Base-by-base conservation (phyloP, 1,140 invertebrate species). In the Grapholita molesta region DNA sequence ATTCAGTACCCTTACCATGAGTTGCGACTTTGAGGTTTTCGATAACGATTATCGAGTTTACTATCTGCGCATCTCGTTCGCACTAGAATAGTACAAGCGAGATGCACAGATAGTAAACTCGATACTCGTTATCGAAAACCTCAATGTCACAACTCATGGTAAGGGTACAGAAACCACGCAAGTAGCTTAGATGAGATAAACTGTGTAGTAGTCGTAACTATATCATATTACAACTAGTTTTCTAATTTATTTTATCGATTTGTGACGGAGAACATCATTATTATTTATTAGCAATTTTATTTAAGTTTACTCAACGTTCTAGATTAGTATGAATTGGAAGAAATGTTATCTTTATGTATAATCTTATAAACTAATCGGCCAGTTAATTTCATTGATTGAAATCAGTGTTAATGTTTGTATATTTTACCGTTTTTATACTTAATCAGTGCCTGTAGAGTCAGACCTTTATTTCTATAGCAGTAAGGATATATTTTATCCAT, bases 231-330 rank as follows among this genome's bases (percentile, higher is more conserved):
- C 55, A 61, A 61, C 55, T 8, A 30, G 55, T 61, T 61, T 61
- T 61, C 55, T 61, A 61, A 61, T 61, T 61, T 61, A 61, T 61
- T 61, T 61, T 61, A 61, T 61, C 30, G 55, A 28, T 61, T 57
- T 61, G n/a, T 61, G 30, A 61, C 55, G 55, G 55, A 61, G 24
- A 61, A 61, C 55, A 61, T 61, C 55, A 61, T 61, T 30, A 61
- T 61, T 61, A 61, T 61, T 61, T 61, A 61, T 61, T 61, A 32
- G 24, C 7, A 61, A 15, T 61, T 61, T 61, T 61, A 61, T 18
- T 25, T 5, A 4, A 28, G n/a, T 12, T 61, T 25, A 30, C 55
- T 61, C 55, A 61, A n/a, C 55, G 24, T 28, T 57, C 55, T 61
- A 15, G 55, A 61, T 28, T 30, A 61, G 42, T 28, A 61, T 15